Evolutionary conservation across 2,797 vertebrate genomes (phyloP), one percentile per base, ranked within the genome.

Genomic region (Acridotheres tristis): DNA sequence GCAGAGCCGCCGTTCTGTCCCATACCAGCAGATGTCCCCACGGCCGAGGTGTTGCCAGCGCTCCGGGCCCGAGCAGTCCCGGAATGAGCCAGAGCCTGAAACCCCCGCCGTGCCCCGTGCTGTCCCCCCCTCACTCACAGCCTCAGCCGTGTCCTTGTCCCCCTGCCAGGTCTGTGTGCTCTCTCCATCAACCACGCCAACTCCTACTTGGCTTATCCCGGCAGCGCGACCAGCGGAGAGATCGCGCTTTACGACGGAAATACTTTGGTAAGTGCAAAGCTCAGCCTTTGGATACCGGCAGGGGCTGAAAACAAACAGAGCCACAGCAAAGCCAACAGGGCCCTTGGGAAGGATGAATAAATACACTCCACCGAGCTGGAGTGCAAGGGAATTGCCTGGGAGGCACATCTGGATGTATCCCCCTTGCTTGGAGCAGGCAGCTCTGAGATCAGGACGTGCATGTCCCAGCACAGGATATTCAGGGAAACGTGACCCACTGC

Each of bases 111-210:
- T 38, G 76, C 27, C 80, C 74, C 45, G 48, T 80, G 74, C 76
- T 3, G 3, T 43, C 14, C 32, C 57, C 23, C 57, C 25, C 68
- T 77, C 71, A 7, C 85, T 54, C 40, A 10, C 73, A 25, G 59
- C 30, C 90, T 93, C 81, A 90, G 83, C 84, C 51, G 66, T 14
- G 58, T 91, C 91, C 87, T 55, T 68, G 77, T 76, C 16, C 58
- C 90, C 62, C 63, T 89, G 32, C 81, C 93, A 99, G 99, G 99
- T 97, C 98, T 99, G n/a, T 99, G 99, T 4, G 99, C 99, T 65
- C 98, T 99, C 67, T 99, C 99, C 7, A 98, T 99, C 96, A 99
- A 99, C 97, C 99, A 99, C 97, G 98, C 98, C 96, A 99, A 99
- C 96, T 99, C 99, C 36, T 99, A 98, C 97, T 96, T 99, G 97